Base-by-base conservation (phyloP, 2,797 vertebrate species). In the Sus cebifrons region DNA sequence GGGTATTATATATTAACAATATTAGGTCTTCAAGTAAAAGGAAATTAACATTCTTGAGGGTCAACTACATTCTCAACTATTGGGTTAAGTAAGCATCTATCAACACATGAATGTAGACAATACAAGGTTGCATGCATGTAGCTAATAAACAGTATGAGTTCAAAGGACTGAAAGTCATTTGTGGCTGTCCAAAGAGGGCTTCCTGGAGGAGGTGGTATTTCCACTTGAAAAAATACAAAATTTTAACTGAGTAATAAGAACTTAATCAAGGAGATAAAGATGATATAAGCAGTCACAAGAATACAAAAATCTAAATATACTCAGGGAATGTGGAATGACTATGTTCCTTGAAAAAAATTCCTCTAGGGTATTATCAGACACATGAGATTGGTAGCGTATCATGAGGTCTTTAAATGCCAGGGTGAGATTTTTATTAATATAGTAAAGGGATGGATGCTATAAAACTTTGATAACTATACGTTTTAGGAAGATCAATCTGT, bases 141-240 rank as follows among this genome's bases (percentile, higher is more conserved):
- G 20, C 32, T 89, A 74, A 67, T 15, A 15, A 0, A 27, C 23
- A 8, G 23, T 32, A 44, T n/a, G 12, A 79, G 1, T 70, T 86
- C 36, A 79, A 65, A 89, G 9, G 16, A 36, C 0, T 74, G 11
- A 10, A 81, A 62, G 20, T 60, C 15, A 40, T 73, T 89, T 94
- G 8, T 83, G 67, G 23, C 49, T 96, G 16, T 68, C 5, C 8
- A 77, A 11, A 74, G 32, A 56, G 2, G 36, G 11, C 14, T 92
- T 94, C 27, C 36, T 52, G 32, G 16, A 88, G 10, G 11, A 96
- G 8, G 1, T 60, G 23, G 20, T 77, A 1, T 83, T 92, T 83
- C 5, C 29, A 94, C 6, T 86, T 70, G 8, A 56, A 86, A 86
- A 96, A 89, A 92, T n/a, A 10, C 74, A 77, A 85, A 23, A 54